A percentile compares a stretch with the other conserved stretches of the same genome.
phyloP scores from a whole-genome alignment of 2,888 invertebrate genomes.

The Nudaria mundana region DNA sequence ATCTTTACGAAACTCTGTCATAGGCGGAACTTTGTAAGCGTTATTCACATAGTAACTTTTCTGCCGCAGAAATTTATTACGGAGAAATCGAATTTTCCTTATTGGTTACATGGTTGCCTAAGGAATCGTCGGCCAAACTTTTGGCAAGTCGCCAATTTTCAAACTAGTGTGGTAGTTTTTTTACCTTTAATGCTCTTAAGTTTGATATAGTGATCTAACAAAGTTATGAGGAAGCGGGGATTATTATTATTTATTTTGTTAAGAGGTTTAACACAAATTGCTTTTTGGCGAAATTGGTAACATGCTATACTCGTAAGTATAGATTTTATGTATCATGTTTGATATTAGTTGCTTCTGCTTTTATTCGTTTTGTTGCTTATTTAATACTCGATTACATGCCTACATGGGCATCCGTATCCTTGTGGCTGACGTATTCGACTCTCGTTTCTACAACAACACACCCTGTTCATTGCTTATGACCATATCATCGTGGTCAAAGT shows the following conservation, averaged over 20 bases:
- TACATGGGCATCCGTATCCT: too few relatives aligned
- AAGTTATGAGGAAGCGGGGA: constrained; percentile 57
- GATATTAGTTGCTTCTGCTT: neutral
- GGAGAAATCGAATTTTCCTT: constrained; percentile 37
- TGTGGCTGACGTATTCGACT: too few relatives aligned
- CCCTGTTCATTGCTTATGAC: too few relatives aligned
- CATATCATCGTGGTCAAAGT: too few relatives aligned
- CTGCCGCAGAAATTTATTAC: constrained; percentile 27
- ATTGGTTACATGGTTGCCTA: constrained; percentile 35
- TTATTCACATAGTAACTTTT: constrained; percentile 31
- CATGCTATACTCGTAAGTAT: constrained; percentile 26
- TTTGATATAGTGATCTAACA: constrained; percentile 63
- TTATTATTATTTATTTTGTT: constrained; percentile 67
- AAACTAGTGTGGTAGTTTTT: constrained; percentile 50
- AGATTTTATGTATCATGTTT: constrained; percentile 19
- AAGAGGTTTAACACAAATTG: constrained; percentile 66
- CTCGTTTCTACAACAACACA: too few relatives aligned
- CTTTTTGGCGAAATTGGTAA: constrained; percentile 34
- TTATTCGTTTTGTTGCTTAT: too few relatives aligned
- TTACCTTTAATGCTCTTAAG: constrained; percentile 73
- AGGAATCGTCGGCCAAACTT: constrained; percentile 39
- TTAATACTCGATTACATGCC: too few relatives aligned
- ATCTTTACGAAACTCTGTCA: neutral
- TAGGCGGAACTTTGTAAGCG: constrained; percentile 17
- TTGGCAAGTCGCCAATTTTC: constrained; percentile 58